phyloP scores from a whole-genome alignment of 2,113 vertebrate genomes.

The Otus sunia region DNA sequence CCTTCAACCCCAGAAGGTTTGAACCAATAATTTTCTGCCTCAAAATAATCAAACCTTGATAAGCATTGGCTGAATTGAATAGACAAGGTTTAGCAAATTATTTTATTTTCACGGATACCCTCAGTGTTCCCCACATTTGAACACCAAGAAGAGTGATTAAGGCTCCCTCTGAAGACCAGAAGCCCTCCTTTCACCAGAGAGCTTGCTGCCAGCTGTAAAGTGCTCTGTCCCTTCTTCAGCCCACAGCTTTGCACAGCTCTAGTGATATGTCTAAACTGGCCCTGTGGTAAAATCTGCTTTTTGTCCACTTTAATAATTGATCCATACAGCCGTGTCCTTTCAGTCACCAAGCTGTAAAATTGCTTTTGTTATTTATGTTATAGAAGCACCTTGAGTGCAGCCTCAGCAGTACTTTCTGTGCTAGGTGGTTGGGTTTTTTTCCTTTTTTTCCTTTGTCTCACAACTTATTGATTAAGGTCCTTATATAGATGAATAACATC shows the following conservation, averaged over 20 bases:
- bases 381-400: background rate
- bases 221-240: background rate
- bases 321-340: background rate
- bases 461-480: background rate
- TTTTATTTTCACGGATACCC: background rate
- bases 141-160: background rate
- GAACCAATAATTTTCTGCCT: background rate
- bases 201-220: background rate
- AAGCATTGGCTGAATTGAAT: background rate
- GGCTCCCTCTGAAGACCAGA: background rate
- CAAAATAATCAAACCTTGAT: background rate
- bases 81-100: background rate
- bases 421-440: background rate
- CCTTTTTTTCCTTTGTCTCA: background rate
- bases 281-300: background rate
- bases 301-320: background rate
- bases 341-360: background rate
- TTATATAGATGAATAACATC: background rate
- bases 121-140: background rate
- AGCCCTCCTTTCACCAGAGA: background rate
- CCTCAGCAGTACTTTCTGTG: background rate
- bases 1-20: background rate
- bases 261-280: background rate
- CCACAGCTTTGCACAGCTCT: background rate
- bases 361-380: slow-evolving; percentile 28